phyloP scores from a whole-genome alignment of 2,113 vertebrate genomes.

The Zapornia atra region DNA sequence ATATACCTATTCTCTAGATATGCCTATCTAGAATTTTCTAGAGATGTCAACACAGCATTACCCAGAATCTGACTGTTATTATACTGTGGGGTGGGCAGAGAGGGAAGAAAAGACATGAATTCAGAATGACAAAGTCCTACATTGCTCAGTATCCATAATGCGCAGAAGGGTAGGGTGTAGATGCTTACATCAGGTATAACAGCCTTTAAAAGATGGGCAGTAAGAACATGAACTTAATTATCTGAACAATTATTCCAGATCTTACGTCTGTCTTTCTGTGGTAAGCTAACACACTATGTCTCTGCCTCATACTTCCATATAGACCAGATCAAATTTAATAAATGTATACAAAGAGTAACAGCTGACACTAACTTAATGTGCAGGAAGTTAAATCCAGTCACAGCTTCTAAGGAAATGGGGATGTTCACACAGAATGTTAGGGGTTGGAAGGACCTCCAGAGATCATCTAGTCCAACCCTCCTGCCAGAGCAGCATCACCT shows the following conservation, averaged over 20 bases:
- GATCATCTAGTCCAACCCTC: no score
- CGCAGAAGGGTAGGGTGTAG: neutral
- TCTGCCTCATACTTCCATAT: slow-evolving; percentile 31
- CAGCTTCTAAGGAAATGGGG: slow-evolving; percentile 50
- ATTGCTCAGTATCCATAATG: slow-evolving; percentile 12
- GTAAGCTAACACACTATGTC: slow-evolving; percentile 29
- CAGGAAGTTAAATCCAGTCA: slow-evolving; percentile 70
- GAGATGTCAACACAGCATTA: neutral
- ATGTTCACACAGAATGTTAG: no score
- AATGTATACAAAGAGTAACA: slow-evolving; percentile 64
- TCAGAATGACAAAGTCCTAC: neutral
- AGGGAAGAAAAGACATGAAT: neutral
- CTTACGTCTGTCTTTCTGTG: slow-evolving; percentile 21
- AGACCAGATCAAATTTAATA: slow-evolving; percentile 70
- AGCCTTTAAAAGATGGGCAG: slow-evolving; percentile 19
- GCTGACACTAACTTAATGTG: slow-evolving; percentile 72
- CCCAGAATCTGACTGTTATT: neutral
- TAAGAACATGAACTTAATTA: slow-evolving; percentile 41
- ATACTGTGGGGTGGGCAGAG: fast-evolving
- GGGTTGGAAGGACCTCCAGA: no score
- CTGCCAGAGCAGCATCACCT: no score
- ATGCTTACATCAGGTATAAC: neutral
- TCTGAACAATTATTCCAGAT: slow-evolving; percentile 22
- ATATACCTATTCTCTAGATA: neutral
- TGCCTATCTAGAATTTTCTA: neutral